Base-by-base conservation (phyloP, 2,888 invertebrate genomes). In the Dendrolimus pini region DNA sequence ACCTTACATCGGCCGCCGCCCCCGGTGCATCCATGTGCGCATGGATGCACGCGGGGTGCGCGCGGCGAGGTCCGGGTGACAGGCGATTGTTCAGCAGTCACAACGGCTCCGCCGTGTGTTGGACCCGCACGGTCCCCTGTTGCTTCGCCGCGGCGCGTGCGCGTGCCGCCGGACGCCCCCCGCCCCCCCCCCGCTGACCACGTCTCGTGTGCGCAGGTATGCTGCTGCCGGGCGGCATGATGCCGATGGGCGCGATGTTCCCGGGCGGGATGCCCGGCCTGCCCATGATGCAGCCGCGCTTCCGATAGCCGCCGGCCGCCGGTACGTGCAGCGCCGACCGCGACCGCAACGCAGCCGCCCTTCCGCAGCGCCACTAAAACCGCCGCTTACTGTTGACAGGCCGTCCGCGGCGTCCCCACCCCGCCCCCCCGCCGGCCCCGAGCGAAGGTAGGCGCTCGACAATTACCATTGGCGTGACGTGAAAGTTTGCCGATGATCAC, bases 201-300 rank as follows among this genome's bases (percentile, higher is more conserved):
- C 30, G 18, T 30, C 30, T 6, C 30, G 30, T 77, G 69, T 82
- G 78, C 71, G 82, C 89, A 89, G 89, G 89, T 66, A 83, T 89
- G 88, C 82, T 89, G 85, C 77, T 89, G 80, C 88, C 87, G 78
- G 83, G 84, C 75, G 87, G 92, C 59, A 85, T 93, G 89, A 77
- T 92, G 80, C 83, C 77, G 74, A 89, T 92, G 91, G 75, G 92
- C 75, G 91, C 91, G 72, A 89, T 93, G 91, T 88, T 88, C 78
- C 83, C 84, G 63, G 81, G 82, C 67, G 80, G 81, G 63, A 63
- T 81, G 76, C 75, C 77, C 58, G 79, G 82, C 77, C 88, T 93
- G 69, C 92, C 92, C 64, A 92, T 94, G 93, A 95, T 96, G 96
- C 95, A 95, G 89, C 96, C 96, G 70, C 94, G 96, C 88, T 96